phyloP scores from a whole-genome alignment of 2,888 invertebrate species.

The Aspidiotus rigidus region DNA sequence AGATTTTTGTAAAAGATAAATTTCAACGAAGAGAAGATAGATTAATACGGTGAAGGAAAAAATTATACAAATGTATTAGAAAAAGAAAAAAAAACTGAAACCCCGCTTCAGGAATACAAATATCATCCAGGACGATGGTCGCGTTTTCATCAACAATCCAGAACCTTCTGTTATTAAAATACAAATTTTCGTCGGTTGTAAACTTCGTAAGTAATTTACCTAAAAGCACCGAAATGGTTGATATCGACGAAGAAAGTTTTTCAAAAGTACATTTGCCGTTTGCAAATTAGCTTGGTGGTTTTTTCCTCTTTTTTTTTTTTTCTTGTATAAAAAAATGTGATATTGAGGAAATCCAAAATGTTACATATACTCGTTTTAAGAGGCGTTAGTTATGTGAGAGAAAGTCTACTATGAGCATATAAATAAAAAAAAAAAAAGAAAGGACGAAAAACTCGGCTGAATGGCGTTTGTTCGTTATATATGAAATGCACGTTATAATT shows the following conservation, averaged over 20 bases:
- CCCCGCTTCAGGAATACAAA: no score
- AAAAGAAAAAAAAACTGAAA: no score
- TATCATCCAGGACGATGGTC: no score
- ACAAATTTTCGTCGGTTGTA: not conserved
- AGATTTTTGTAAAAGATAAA: no score
- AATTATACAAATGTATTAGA: no score
- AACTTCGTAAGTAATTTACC: not conserved
- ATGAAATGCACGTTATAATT: slow-evolving; percentile 15
- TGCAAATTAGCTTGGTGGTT: not conserved
- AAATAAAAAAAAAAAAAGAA: no score
- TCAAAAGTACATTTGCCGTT: not conserved
- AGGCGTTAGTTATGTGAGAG: not conserved
- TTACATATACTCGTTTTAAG: slow-evolving; percentile 19
- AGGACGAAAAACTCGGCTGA: not conserved
- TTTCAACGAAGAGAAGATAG: no score
- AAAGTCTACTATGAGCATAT: not conserved
- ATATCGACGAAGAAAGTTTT: not conserved
- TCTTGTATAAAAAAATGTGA: not conserved
- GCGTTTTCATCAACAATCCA: no score
- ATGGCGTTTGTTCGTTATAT: not conserved
- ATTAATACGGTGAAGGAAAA: no score
- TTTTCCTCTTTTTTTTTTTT: not conserved
- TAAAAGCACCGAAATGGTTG: slow-evolving; percentile 1
- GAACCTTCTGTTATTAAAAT: not conserved
- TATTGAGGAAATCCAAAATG: slow-evolving; percentile 23